Conservation (phyloP, 1,140 invertebrate species). For the Neuroterus valhalla region DNA sequence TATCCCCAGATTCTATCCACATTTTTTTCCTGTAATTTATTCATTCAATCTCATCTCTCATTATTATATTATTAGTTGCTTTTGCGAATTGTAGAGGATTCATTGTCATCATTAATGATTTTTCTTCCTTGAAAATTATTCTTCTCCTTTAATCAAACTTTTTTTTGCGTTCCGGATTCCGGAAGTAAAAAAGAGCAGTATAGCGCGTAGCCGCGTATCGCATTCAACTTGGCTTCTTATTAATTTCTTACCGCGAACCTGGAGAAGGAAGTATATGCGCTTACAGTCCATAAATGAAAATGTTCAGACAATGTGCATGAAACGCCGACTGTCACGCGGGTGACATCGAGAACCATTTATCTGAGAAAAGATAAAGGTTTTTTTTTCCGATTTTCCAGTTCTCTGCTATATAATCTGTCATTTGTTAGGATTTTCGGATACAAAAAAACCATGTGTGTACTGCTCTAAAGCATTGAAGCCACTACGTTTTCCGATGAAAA, state of each 20-base stretch:
- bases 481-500: too few species aligned
- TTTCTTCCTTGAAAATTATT: too few species aligned
- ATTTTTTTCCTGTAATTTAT: too few species aligned
- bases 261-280: not conserved
- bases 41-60: too few species aligned
- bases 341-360: constrained; percentile 8
- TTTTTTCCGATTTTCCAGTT: not conserved
- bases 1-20: not conserved
- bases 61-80: too few species aligned
- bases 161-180: too few species aligned
- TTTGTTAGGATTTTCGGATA: not conserved
- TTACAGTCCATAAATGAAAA: not conserved
- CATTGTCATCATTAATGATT: too few species aligned
- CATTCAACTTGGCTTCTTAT: not conserved
- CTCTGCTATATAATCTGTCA: not conserved
- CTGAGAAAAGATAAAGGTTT: not conserved
- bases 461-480: not conserved
- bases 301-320: constrained; percentile 5
- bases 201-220: not conserved
- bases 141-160: too few species aligned
- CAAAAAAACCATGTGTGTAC: not conserved
- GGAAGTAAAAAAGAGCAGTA: not conserved
- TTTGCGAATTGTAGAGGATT: too few species aligned
- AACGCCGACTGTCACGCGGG: not conserved
- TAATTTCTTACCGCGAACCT: constrained; percentile 25